phyloP scores from a whole-genome alignment of 2,888 invertebrate genomes.

The Mactromeris polynyma region DNA sequence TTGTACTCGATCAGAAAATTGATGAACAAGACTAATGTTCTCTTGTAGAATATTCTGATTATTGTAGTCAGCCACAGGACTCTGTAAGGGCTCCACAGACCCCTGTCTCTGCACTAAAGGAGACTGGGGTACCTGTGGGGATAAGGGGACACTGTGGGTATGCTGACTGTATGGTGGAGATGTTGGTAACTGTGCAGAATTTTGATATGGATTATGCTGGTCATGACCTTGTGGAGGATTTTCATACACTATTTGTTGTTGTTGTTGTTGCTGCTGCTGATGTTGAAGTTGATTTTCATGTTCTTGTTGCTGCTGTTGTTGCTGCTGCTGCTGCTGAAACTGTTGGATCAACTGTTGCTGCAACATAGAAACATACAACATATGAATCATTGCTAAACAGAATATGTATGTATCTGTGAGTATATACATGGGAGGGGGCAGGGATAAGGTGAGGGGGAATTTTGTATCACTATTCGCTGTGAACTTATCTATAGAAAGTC shows the following conservation, averaged over 20 bases:
- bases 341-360: slow-evolving; percentile 66
- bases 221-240: slow-evolving; percentile 9
- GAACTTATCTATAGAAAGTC: too few species aligned
- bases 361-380: slow-evolving; percentile 44
- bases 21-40: slow-evolving; percentile 18
- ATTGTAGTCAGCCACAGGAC: slow-evolving; percentile 40
- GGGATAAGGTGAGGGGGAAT: too few species aligned
- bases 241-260: slow-evolving; percentile 65
- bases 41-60: slow-evolving; percentile 44
- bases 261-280: slow-evolving; percentile 64
- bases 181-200: slow-evolving; percentile 60
- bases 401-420: too few species aligned
- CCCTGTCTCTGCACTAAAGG: slow-evolving; percentile 68
- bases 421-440: too few species aligned
- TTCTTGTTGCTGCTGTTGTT: slow-evolving; percentile 73
- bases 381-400: too few species aligned
- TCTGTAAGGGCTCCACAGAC: slow-evolving; percentile 68
- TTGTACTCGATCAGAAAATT: slow-evolving; percentile 34
- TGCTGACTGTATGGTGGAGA: slow-evolving; percentile 62
- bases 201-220: slow-evolving; percentile 34
- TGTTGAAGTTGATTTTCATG: slow-evolving; percentile 73
- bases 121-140: slow-evolving; percentile 64
- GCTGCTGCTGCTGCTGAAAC: slow-evolving; percentile 71
- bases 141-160: slow-evolving; percentile 56
- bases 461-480: too few species aligned